These are phyloP conservation scores for Sebastes schlegelii DNA, from an alignment of 2,113 vertebrate genomes.

Conservation along the genomic window DNA sequence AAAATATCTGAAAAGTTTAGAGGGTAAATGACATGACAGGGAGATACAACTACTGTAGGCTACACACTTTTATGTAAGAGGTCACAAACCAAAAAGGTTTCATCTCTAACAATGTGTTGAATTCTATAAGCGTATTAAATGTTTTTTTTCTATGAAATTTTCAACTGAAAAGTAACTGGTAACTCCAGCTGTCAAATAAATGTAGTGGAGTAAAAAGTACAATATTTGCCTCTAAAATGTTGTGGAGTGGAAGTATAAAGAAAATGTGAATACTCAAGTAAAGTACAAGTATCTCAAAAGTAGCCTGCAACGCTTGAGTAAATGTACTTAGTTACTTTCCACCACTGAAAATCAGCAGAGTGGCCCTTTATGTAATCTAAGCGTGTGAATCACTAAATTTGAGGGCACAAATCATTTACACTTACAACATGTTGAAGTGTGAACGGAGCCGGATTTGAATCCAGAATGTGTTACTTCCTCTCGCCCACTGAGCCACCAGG, in stretches of 20 bases:
- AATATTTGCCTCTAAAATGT: background rate
- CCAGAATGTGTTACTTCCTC: conserved; percentile 7
- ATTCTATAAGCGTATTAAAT: too few relatives aligned
- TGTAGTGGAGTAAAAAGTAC: background rate
- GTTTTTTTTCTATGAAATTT: too few relatives aligned
- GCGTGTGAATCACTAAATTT: background rate
- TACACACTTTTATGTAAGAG: too few relatives aligned
- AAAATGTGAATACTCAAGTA: background rate
- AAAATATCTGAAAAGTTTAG: background rate
- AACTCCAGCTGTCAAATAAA: background rate
- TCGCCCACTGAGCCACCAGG: background rate
- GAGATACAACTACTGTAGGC: too few relatives aligned
- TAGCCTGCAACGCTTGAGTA: background rate
- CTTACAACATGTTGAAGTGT: background rate
- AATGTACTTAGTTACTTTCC: background rate
- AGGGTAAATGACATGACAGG: background rate
- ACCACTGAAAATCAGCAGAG: background rate
- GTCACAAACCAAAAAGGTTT: too few relatives aligned
- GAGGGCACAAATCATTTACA: background rate
- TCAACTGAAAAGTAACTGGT: too few relatives aligned
- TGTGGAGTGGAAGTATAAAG: background rate
- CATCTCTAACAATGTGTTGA: too few relatives aligned
- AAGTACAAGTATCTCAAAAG: background rate
- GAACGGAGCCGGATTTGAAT: background rate
- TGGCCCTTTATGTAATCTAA: background rate